Percentiles rank a stretch among this genome's conserved stretches.
phyloP scores from a whole-genome alignment of 1,140 invertebrate species.

The Pomacea maculata region DNA sequence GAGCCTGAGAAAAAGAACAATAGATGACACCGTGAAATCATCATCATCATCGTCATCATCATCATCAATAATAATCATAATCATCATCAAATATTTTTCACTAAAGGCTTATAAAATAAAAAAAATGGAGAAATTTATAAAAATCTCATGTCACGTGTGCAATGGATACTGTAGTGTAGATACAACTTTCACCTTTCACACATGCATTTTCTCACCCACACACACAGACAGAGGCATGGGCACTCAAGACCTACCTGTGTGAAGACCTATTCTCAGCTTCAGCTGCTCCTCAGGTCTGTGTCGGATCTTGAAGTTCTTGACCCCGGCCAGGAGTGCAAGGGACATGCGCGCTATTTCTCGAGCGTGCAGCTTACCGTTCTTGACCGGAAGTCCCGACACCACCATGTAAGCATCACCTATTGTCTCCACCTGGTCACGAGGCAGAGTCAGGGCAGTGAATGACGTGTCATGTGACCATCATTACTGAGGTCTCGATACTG shows the following conservation, averaged over 20 bases:
- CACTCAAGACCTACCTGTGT: constrained; percentile 75
- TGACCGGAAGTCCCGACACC: constrained; percentile 71
- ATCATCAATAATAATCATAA: too few relatives aligned
- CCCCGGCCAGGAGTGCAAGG: constrained; percentile 84
- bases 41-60: too few relatives aligned
- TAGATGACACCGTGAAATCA: too few relatives aligned
- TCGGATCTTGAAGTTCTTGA: constrained; percentile 88
- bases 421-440: constrained; percentile 82
- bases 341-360: constrained; percentile 82
- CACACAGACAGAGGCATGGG: background rate
- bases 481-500: too few relatives aligned
- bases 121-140: too few relatives aligned
- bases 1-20: constrained; percentile 70
- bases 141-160: too few relatives aligned
- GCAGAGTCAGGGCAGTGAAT: too few relatives aligned
- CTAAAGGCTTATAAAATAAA: too few relatives aligned
- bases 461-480: too few relatives aligned
- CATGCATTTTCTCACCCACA: constrained; percentile 4
- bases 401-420: constrained; percentile 97
- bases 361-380: constrained; percentile 71
- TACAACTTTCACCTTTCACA: background rate
- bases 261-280: constrained; percentile 93
- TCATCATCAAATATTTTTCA: too few relatives aligned
- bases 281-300: constrained; percentile 82
- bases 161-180: too few relatives aligned